phyloP scores from a whole-genome alignment of 2,888 invertebrate species.

The Hydraecia micacea region DNA sequence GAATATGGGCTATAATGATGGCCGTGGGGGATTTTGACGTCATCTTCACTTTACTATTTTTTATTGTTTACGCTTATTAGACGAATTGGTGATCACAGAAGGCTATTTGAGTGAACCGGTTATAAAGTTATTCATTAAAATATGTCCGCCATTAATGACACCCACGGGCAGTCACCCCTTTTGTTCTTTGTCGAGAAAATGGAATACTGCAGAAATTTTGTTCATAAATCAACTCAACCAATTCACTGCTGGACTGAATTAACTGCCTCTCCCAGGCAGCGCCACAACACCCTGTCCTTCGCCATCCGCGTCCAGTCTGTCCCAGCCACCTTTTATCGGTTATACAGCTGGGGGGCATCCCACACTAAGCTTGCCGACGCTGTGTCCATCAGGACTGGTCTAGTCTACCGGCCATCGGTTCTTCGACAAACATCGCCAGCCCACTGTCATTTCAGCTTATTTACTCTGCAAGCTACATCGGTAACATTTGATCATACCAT shows the following conservation, averaged over 20 bases:
- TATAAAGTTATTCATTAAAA: not conserved
- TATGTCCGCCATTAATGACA: not conserved
- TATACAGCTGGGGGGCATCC: not conserved
- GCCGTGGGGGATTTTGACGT: constrained; percentile 25
- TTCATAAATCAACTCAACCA: not conserved
- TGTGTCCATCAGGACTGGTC: not conserved
- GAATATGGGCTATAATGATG: constrained; percentile 23
- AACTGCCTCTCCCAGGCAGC: not conserved
- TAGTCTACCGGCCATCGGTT: not conserved
- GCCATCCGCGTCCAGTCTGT: not conserved
- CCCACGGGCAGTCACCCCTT: not conserved
- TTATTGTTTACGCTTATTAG: constrained; percentile 11
- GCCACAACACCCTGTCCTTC: not conserved
- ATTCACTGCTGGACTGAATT: not conserved
- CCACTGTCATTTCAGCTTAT: not conserved
- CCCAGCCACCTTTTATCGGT: not conserved
- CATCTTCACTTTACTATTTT: too few relatives aligned
- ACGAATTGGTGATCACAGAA: constrained; percentile 9
- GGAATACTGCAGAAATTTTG: not conserved
- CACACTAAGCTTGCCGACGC: not conserved
- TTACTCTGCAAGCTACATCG: not conserved
- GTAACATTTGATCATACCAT: not conserved
- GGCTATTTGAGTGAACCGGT: not conserved
- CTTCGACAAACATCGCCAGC: not conserved
- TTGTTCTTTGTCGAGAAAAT: not conserved